These are phyloP conservation scores for Drosophila nikananu DNA, from an alignment of 1,140 invertebrate species.

Conservation along the genomic window DNA sequence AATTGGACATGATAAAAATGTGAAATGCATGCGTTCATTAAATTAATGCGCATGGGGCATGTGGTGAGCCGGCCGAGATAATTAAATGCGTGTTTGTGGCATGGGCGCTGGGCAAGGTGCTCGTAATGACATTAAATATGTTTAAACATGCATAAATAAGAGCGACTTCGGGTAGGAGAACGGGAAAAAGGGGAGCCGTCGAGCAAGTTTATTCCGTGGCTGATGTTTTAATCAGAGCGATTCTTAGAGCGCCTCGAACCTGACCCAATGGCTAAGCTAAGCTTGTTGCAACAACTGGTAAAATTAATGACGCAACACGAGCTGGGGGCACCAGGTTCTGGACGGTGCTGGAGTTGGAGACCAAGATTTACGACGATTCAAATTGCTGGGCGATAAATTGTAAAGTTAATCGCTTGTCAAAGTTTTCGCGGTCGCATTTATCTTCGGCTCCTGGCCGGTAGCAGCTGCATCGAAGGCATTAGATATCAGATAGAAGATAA, in stretches of 20 bases:
- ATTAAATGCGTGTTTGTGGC: constrained; percentile 80
- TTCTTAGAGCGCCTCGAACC: constrained; percentile 55
- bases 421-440: constrained; percentile 78
- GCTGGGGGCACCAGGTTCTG: constrained; percentile 42
- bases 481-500: constrained; percentile 41
- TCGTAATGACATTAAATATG: constrained; percentile 83
- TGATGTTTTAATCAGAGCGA: constrained; percentile 79
- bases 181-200: constrained; percentile 6
- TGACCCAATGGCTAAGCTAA: constrained; percentile 59
- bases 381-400: constrained; percentile 74
- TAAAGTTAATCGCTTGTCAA: constrained; percentile 84
- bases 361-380: constrained; percentile 76
- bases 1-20: constrained; percentile 71
- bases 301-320: constrained; percentile 79
- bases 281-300: constrained; percentile 78
- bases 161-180: constrained; percentile 1
- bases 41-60: constrained; percentile 70
- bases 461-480: constrained; percentile 51
- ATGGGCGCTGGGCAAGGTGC: constrained; percentile 61
- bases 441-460: constrained; percentile 47
- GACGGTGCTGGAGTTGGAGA: neutral
- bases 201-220: constrained; percentile 45
- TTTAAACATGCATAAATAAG: constrained; percentile 84
- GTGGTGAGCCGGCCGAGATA: constrained; percentile 58
- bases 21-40: constrained; percentile 77